Evolutionary conservation across 2,113 vertebrate species (phyloP).

Genomic region (Pachypanchax playfairii): DNA sequence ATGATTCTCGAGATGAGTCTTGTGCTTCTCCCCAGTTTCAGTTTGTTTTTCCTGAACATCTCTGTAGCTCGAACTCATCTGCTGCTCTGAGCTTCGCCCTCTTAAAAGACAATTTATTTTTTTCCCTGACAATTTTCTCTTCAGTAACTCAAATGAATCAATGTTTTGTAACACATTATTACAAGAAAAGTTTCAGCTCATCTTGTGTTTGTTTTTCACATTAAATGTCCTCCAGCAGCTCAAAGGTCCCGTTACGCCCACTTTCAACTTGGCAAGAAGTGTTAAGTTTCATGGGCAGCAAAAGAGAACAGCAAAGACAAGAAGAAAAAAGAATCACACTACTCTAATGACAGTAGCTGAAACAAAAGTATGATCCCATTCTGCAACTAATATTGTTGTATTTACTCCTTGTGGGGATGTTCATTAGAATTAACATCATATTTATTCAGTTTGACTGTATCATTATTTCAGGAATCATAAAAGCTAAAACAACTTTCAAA

Average conservation of each 20-base stretch:
- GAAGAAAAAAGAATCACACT: neutral
- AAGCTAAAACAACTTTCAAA: no score
- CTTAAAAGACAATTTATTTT: neutral
- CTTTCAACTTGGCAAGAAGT: neutral
- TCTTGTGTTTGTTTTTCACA: neutral
- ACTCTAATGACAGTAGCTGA: neutral
- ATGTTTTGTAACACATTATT: neutral
- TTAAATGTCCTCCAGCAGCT: conserved; percentile 19
- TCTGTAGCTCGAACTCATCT: no score
- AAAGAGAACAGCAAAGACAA: neutral
- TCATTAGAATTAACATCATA: no score
- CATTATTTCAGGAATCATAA: no score
- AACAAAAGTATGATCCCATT: neutral
- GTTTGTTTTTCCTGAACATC: no score
- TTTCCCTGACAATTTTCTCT: no score
- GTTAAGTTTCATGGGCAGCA: neutral
- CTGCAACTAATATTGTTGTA: neutral
- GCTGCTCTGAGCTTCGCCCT: no score
- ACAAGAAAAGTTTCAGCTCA: neutral
- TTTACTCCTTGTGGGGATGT: neutral
- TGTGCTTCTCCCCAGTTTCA: no score
- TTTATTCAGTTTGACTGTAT: neutral
- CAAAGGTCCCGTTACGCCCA: conserved; percentile 9
- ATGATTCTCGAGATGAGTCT: no score
- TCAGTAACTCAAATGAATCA: neutral